Evolutionary conservation across 2,888 invertebrate species (phyloP), one percentile per base, ranked within the genome.

Genomic region (Cheilosia urbana): DNA sequence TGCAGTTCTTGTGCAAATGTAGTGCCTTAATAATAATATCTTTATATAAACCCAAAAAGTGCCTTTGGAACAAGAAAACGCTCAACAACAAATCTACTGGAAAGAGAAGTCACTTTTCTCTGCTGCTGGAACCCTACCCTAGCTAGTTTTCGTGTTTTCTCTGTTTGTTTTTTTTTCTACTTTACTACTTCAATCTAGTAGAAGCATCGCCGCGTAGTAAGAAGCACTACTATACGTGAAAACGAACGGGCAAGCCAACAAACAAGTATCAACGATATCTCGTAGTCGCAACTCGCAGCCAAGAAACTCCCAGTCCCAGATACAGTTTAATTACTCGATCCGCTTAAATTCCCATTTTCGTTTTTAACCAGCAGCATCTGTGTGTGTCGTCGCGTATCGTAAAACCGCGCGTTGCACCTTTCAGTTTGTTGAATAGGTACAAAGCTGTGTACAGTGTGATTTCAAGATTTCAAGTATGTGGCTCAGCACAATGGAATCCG

Each of bases 401-500:
- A 72, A 66, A 24, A 83, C 30, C 55, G 55, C 57, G 51, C 60
- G 57, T 63, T 75, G 69, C 69, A 75, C 78, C 72, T 78, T 77
- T 15, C 15, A 57, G 42, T 51, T 58, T 51, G 21, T 21, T 49
- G 42, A 24, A 49, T 45, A 27, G 27, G 7, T 27, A 27, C 40
- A 21, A 17, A 15, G 30, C 51, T 60, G 60, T 53, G 27, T 49
- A 19, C 9, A 27, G 30, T 58, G 58, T 58, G 49, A 49, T 13
- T 34, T 45, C 55, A 17, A 40, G 49, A 49, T 13, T 34, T 45
- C 55, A 17, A 40, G 63, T 79, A 49, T 79, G 49, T 71, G 57
- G 65, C 78, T 79, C 71, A 82, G 51, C 58, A 65, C 71, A 82
- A 58, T 82, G 81, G 76, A 82, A 76, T 76, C 49, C 62, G 79